Percentiles rank a stretch among this genome's conserved stretches.
These are phyloP conservation scores for Scortum barcoo DNA, from an alignment of 2,113 vertebrate genomes.

Conservation along the genomic window DNA sequence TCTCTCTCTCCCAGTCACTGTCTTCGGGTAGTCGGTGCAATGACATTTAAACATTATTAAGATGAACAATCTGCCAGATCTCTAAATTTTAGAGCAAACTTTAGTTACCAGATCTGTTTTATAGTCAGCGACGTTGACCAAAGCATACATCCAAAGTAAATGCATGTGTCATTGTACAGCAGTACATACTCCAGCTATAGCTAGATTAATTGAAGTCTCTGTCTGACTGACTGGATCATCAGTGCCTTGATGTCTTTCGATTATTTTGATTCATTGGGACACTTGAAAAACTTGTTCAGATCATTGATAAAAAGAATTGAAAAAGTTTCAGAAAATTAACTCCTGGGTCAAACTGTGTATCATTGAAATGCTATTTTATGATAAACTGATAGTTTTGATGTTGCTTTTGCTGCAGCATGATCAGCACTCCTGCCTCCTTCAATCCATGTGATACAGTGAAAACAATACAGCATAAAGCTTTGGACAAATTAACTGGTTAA, in stretches of 20 bases:
- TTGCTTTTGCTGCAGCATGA: not conserved
- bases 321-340: too few relatives aligned
- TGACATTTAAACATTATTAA: conserved; percentile 1
- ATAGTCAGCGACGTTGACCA: not conserved
- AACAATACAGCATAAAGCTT: not conserved
- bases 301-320: too few relatives aligned
- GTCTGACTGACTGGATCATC: not conserved
- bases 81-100: not conserved
- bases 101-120: not conserved
- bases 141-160: not conserved
- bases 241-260: not conserved
- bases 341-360: not conserved
- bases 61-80: not conserved
- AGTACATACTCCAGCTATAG: not conserved
- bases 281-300: not conserved
- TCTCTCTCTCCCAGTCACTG: not conserved
- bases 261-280: not conserved
- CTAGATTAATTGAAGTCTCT: not conserved
- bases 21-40: not conserved
- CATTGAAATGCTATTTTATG: not conserved
- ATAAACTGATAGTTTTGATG: not conserved
- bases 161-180: not conserved
- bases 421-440: not conserved
- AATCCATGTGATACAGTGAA: not conserved
- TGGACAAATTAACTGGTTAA: not conserved